phyloP scores from a whole-genome alignment of 2,113 vertebrate genomes.

The Phodopus roborovskii region DNA sequence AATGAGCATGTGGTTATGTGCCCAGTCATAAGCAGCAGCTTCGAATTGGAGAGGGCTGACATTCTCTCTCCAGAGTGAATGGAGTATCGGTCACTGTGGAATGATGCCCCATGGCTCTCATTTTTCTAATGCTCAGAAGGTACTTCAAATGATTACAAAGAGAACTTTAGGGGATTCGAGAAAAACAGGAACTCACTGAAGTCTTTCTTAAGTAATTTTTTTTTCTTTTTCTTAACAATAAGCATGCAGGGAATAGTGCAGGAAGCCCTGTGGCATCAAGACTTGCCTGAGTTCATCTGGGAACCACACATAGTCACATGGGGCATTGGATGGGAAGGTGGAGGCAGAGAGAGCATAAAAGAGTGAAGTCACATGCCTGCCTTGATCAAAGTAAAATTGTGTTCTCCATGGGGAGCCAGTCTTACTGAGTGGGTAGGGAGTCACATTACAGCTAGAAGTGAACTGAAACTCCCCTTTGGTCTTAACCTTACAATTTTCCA shows the following conservation, averaged over 20 bases:
- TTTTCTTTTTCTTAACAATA: neutral
- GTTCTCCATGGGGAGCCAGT: neutral
- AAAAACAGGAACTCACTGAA: slow-evolving; percentile 40
- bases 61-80: neutral
- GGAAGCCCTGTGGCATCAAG: neutral
- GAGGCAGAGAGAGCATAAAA: neutral
- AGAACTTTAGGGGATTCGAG: slow-evolving; percentile 52
- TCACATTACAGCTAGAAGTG: neutral
- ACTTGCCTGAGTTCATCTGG: neutral
- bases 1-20: slow-evolving; percentile 49
- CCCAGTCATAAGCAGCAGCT: slow-evolving; percentile 41
- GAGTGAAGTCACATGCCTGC: neutral
- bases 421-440: neutral
- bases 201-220: neutral
- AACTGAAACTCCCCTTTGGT: neutral
- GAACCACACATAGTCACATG: rapidly evolving
- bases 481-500: neutral
- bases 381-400: neutral
- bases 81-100: slow-evolving; percentile 7
- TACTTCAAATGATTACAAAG: slow-evolving; percentile 27
- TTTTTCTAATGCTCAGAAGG: neutral
- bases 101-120: slow-evolving; percentile 21
- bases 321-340: rapidly evolving
- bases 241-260: neutral
- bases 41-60: slow-evolving; percentile 9